Evolutionary conservation across 2,888 invertebrate species (phyloP).

Genomic region (Marronus borbonicus): DNA sequence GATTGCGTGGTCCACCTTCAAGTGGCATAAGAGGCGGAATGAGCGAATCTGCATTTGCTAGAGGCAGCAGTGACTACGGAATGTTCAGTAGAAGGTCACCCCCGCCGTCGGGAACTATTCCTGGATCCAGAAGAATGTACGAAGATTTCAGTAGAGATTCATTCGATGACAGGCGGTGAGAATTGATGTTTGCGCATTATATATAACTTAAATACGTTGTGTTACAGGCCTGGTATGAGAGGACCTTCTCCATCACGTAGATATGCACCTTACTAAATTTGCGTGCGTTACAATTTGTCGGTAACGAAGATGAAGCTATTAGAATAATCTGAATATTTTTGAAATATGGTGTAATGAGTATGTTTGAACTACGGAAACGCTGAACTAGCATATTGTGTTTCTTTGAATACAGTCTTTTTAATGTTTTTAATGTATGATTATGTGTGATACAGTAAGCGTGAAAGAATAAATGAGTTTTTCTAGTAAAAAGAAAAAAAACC

Average conservation of each 20-base stretch:
- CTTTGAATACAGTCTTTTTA: slow-evolving; percentile 5
- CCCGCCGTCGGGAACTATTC: slow-evolving; percentile 70
- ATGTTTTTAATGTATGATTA: slow-evolving; percentile 11
- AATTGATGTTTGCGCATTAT: slow-evolving; percentile 2
- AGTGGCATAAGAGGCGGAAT: slow-evolving; percentile 77
- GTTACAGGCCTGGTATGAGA: slow-evolving; percentile 82
- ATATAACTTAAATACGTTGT: slow-evolving; percentile 58
- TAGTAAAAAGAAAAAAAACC: neutral
- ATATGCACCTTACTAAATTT: slow-evolving; percentile 84
- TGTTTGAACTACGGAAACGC: slow-evolving; percentile 11
- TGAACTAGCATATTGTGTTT: slow-evolving; percentile 21
- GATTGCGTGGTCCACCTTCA: slow-evolving; percentile 74
- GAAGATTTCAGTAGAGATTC: slow-evolving; percentile 92
- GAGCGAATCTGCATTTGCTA: slow-evolving; percentile 77
- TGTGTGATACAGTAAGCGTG: slow-evolving; percentile 6
- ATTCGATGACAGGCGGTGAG: slow-evolving; percentile 88
- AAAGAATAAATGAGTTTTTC: slow-evolving; percentile 20
- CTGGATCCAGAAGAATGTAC: slow-evolving; percentile 78
- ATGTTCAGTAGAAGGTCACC: slow-evolving; percentile 90
- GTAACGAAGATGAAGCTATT: neutral
- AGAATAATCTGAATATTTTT: slow-evolving; percentile 16
- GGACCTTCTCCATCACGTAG: slow-evolving; percentile 88
- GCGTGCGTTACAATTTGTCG: slow-evolving; percentile 7
- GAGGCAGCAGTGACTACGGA: slow-evolving; percentile 77
- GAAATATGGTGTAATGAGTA: slow-evolving; percentile 21